These are phyloP conservation scores for Mythimna lalbum DNA, from an alignment of 2,888 invertebrate species.

Conservation along the genomic window DNA sequence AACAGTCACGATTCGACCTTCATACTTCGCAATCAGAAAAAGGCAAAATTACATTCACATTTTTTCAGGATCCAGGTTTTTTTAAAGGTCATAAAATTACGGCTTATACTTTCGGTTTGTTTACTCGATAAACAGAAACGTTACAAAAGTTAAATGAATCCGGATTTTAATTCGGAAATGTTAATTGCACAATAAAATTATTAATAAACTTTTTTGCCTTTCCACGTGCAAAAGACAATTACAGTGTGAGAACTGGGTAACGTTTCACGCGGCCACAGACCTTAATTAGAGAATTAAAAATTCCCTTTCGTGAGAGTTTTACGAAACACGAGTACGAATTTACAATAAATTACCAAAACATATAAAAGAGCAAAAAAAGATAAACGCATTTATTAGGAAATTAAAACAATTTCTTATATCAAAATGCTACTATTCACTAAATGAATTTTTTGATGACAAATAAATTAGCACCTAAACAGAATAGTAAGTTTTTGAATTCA, in stretches of 20 bases:
- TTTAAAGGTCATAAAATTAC: constrained; percentile 11
- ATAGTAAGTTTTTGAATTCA: too few species aligned
- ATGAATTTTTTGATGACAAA: too few species aligned
- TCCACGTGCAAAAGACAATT: constrained; percentile 35
- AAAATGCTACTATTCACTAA: too few species aligned
- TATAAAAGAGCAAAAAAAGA: too few species aligned
- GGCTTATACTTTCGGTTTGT: neutral
- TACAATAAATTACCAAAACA: too few species aligned
- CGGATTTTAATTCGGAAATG: constrained; percentile 1
- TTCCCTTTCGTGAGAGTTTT: constrained; percentile 24
- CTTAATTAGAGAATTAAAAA: constrained; percentile 25
- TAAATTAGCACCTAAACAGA: too few species aligned
- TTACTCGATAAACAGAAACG: constrained; percentile 9
- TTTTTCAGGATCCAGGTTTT: constrained; percentile 8
- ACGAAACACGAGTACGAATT: neutral
- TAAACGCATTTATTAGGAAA: too few species aligned
- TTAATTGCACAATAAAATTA: constrained; percentile 27
- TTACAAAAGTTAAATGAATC: constrained; percentile 11
- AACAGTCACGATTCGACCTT: constrained; percentile 29
- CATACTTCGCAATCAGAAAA: constrained; percentile 21
- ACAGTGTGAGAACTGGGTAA: constrained; percentile 38
- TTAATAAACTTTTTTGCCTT: constrained; percentile 17
- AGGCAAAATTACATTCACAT: constrained; percentile 8
- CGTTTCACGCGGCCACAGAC: neutral
- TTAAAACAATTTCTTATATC: too few species aligned